Evolutionary conservation across 2,797 vertebrate species (phyloP), one percentile per base, ranked within the genome.

Genomic region (Phataginus tetradactyla): DNA sequence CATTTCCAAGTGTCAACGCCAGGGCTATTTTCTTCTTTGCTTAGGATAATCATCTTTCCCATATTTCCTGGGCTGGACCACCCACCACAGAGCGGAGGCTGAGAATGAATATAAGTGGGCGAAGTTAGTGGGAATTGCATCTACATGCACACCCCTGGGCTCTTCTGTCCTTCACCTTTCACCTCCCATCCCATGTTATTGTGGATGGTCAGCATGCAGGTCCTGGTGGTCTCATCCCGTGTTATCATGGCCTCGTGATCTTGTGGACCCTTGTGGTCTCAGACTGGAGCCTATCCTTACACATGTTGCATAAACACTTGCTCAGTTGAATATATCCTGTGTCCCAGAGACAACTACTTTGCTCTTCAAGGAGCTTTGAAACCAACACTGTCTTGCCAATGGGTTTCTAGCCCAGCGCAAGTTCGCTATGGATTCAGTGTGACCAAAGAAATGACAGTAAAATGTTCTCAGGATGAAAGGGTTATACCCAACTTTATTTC

Each of bases 1-100:
- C 92, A 96, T 97, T 97, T 97, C 63, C 1, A 2, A 83, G 69
- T 81, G 95, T 96, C 86, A 86, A 90, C 77, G 93, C 18, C 21
- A 20, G 68, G 94, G 93, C 68, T 89, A 9, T 95, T 96, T 96
- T 92, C 94, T 97, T 95, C 88, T 69, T 86, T 59, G 68, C 64
- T 95, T 55, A 80, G 90, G 42, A 92, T 89, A 68, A 78, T 93
- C 42, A 23, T 61, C 74, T 64, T 69, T 97, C 80, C 63, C 20
- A 25, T 17, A 7, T 92, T 96, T 97, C 87, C 96, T 37, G 96
- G 94, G 34, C 86, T 93, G 91, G 84, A 91, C 77, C 61, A 34
- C 57, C 39, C 8, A 18, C n/a, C 51, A 5, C 0, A 32, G 84
- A 93, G 25, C 9, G 87, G 95, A 68, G 39, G 69, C 49, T 77